These are phyloP conservation scores for Lonchura striata DNA, from an alignment of 2,113 vertebrate species.

Conservation along the genomic window DNA sequence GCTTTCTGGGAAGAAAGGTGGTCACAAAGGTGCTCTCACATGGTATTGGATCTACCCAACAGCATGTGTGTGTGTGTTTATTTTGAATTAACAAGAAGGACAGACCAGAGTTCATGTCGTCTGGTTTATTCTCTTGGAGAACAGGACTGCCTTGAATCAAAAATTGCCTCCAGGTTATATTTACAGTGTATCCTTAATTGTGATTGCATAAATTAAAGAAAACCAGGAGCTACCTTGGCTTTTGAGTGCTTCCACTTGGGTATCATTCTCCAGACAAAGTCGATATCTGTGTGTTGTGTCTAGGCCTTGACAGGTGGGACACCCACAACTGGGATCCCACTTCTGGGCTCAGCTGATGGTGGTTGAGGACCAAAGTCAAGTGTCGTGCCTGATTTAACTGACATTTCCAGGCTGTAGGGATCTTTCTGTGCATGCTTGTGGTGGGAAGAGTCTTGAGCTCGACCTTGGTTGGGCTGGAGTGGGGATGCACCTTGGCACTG, in stretches of 20 bases:
- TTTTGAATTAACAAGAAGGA: not conserved
- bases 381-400: fast-evolving
- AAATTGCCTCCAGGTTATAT: not conserved
- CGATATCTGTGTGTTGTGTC: fast-evolving
- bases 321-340: fast-evolving
- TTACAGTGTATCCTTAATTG: not conserved
- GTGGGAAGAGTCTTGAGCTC: not conserved
- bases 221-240: not conserved
- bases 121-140: not conserved
- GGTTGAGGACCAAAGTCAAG: fast-evolving
- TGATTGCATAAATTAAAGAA: not conserved
- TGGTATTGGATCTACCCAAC: not conserved
- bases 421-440: not conserved
- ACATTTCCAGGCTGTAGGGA: not conserved
- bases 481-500: fast-evolving
- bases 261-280: not conserved
- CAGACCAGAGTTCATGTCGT: fast-evolving
- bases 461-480: fast-evolving
- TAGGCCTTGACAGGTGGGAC: not conserved
- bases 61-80: not conserved
- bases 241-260: fast-evolving
- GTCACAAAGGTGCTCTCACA: fast-evolving
- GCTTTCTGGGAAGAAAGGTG: not conserved
- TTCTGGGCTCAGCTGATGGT: not conserved
- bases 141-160: fast-evolving